Evolutionary conservation across 2,113 vertebrate species (phyloP), one percentile per base, ranked within the genome.

Genomic region (Seriola aureovittata): DNA sequence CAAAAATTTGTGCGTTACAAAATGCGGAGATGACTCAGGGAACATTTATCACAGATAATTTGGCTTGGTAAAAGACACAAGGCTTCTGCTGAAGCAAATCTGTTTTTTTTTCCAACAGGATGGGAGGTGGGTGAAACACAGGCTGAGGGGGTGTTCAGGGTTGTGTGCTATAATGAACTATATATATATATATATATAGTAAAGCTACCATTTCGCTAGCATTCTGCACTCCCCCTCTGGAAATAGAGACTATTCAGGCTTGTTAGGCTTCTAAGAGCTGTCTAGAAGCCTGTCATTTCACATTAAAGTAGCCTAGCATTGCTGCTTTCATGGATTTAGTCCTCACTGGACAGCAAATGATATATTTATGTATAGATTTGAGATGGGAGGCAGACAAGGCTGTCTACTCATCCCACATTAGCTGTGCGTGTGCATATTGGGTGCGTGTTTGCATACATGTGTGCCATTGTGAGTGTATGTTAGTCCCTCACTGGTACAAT

Each of bases 241-340:
- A 89, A 90, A 90, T 77, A 70, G 65, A 54, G 80, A 81, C 38
- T 66, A 60, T 88, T 83, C 69, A 60, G 62, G 62, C 80, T 92
- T 83, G 84, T 92, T 89, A 75, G 78, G 52, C 55, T 80, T 84
- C 80, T 82, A 65, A 86, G 75, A 85, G 89, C 87, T 81, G 79
- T 76, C 79, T 42, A 40, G 85, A 88, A 93, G 77, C 86, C 80
- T 92, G 90, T 93, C 93, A 86, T 92, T 92, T 91, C 85, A 87
- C 82, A 89, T 93, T 90, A 93, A 89, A 85, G 84, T 48, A 80
- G 81, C 89, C 50, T 65, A 77, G 59, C 77, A 84, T 85, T 62
- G 78, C 78, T 81, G 69, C 87, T 90, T 88, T 88, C 82, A 85
- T 91, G 84, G 80, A 86, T 89, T 83, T 78, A 64, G 71, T 83